Evolutionary conservation across 2,113 vertebrate species (phyloP).

Genomic region (Mesoclemmys tuberculata): DNA sequence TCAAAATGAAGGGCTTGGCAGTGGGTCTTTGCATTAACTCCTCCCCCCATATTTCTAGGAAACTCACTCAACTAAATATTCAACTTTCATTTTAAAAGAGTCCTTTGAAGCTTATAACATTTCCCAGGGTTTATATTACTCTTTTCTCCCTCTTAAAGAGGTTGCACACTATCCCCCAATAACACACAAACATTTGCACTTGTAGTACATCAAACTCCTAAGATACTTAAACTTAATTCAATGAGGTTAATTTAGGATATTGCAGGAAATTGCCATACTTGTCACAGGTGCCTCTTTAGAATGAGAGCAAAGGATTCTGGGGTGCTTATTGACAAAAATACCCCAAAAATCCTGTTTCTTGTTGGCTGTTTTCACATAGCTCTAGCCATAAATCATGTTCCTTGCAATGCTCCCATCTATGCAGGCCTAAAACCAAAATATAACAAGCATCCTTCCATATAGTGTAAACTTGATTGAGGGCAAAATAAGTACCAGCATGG

Average conservation of each 20-base stretch:
- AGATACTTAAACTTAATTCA: not conserved
- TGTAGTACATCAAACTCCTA: not conserved
- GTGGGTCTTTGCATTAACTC: not conserved
- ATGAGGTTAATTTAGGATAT: not conserved
- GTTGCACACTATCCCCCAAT: no score
- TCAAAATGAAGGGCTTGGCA: not conserved
- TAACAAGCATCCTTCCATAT: not conserved
- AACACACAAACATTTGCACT: not conserved
- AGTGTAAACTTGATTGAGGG: not conserved
- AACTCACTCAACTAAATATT: not conserved
- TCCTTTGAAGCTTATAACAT: no score
- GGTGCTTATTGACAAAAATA: not conserved
- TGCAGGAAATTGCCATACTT: not conserved
- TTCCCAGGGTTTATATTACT: no score
- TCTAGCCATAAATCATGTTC: not conserved
- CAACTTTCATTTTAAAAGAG: no score
- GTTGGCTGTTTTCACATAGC: accelerated
- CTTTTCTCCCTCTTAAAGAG: no score
- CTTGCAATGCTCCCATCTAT: not conserved
- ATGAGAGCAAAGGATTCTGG: not conserved
- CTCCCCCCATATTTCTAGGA: not conserved
- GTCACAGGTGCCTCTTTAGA: not conserved
- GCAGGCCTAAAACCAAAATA: not conserved
- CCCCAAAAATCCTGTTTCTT: not conserved
- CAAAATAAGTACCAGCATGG: not conserved